Base-by-base conservation (phyloP, 2,888 invertebrate genomes). In the Osedax fenrisi region DNA sequence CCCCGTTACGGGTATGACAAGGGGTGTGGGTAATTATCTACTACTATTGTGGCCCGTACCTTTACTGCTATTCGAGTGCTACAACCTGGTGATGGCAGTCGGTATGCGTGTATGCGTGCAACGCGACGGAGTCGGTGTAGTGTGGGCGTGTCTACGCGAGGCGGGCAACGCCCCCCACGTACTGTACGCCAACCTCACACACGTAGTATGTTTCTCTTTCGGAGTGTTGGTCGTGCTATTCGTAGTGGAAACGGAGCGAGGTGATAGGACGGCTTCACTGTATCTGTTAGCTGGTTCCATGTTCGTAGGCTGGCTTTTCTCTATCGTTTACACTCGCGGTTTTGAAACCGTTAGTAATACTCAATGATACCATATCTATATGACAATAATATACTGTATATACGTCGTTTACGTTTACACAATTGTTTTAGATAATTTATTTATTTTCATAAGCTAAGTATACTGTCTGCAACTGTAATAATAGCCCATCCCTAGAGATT, bases 241-340 rank as follows among this genome's bases (percentile, higher is more conserved):
- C 2, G 17, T 75, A 3, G 75, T 77, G 10, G 77, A 78, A 27
- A 10, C 26, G 0, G 78, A 78, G 73, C 81, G 26, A 26, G 25
- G 26, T 5, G 25, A 25, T 17, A 41, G 5, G 17, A 5, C 10
- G 10, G 26, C 21, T 10, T 25, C 81, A 77, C 81, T 81, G 68
- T 81, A 82, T 73, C 73, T 82, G 21, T 77, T 83, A 2, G 80
- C 83, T 0, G 74, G 81, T 0, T 80, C 81, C 3, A 75, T 83
- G 13, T 79, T 82, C 23, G 73, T 82, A 2, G 83, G 83, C 1
- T 84, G 84, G 84, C 73, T 83, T 26, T 78, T 79, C 59, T 79
- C 82, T n/a, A 82, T 84, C 26, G 76, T 78, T 22, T 83, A 82
- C 76, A 83, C 83, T 0, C 78, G 81, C 21, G 84, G 83, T 3